phyloP scores from a whole-genome alignment of 2,797 vertebrate species.

The Etheostoma nigrum region DNA sequence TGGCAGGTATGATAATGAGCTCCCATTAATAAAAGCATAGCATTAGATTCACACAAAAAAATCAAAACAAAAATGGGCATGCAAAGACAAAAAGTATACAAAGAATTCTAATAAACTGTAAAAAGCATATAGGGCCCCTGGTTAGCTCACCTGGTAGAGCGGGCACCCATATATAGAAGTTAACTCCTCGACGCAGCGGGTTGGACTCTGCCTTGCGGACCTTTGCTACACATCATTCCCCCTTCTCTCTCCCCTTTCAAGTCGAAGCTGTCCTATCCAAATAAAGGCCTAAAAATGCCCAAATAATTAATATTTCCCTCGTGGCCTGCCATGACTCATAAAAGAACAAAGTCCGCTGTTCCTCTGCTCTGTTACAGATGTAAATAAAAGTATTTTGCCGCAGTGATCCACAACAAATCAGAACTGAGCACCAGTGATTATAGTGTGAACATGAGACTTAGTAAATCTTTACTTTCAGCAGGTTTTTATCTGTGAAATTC shows the following conservation, averaged over 20 bases:
- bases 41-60: not conserved
- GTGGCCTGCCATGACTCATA: not conserved
- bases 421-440: not conserved
- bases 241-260: too few relatives aligned
- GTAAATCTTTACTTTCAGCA: not conserved
- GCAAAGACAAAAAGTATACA: not conserved
- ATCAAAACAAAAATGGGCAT: not conserved
- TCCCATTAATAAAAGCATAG: too few relatives aligned
- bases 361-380: not conserved
- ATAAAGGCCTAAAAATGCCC: too few relatives aligned
- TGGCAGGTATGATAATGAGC: not conserved
- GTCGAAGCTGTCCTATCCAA: too few relatives aligned
- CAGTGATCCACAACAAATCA: not conserved
- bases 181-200: too few relatives aligned
- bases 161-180: too few relatives aligned
- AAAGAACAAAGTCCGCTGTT: not conserved
- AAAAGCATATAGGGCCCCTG: not conserved
- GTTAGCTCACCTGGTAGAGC: too few relatives aligned
- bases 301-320: not conserved
- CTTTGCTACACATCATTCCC: too few relatives aligned
- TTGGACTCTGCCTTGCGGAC: too few relatives aligned
- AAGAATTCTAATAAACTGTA: not conserved
- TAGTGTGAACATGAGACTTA: too few relatives aligned
- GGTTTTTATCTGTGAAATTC: not conserved
- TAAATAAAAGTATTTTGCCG: constrained; percentile 2